These are phyloP conservation scores for Notospermus geniculatus DNA, from an alignment of 1,140 invertebrate genomes.

Conservation along the genomic window DNA sequence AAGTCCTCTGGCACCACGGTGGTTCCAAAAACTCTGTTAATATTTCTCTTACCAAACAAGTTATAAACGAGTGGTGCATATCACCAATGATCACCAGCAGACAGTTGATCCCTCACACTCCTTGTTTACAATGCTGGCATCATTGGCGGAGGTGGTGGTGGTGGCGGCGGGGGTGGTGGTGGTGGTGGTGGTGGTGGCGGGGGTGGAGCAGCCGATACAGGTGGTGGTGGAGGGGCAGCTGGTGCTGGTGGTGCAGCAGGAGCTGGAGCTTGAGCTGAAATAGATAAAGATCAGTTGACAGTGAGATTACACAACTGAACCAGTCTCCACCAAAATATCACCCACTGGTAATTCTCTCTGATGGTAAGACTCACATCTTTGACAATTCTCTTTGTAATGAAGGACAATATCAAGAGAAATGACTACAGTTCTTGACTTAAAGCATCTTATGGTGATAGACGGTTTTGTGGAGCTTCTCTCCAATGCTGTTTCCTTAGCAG, in stretches of 20 bases:
- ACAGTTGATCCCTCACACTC: too few species aligned
- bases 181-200: slow-evolving; percentile 6
- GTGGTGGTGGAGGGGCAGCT: slow-evolving; percentile 1
- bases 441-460: too few species aligned
- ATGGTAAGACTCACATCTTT: neutral
- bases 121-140: too few species aligned
- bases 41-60: too few species aligned
- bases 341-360: neutral
- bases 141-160: slow-evolving; percentile 1
- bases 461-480: too few species aligned
- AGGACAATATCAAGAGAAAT: too few species aligned
- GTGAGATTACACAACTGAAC: neutral
- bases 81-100: too few species aligned
- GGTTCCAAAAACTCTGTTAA: too few species aligned
- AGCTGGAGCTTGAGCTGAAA: neutral
- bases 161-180: slow-evolving; percentile 3
- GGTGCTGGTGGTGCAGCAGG: neutral
- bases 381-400: neutral
- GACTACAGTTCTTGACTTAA: too few species aligned
- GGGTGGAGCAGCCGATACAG: neutral
- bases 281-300: neutral
- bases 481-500: too few species aligned
- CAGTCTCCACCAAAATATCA: neutral
- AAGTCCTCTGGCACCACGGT: too few species aligned
- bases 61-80: too few species aligned